Evolutionary conservation across 2,888 invertebrate species (phyloP).

Genomic region (Rhagophthalmus giganteus): DNA sequence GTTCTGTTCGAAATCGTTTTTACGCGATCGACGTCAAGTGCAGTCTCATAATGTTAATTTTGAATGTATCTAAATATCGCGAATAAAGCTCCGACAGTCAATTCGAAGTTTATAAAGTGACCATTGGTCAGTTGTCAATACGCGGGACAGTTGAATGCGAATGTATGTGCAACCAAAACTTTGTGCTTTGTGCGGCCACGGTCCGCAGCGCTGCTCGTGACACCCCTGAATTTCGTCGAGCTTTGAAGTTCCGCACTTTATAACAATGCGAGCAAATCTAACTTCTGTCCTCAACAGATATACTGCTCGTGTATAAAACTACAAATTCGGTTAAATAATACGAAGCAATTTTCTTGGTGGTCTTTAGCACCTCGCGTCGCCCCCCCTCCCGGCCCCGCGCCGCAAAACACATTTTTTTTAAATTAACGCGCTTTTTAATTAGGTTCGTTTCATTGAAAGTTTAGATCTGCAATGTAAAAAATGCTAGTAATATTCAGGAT

Average conservation of each 20-base stretch:
- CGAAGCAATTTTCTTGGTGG: no score
- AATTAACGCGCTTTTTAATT: no score
- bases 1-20: constrained; percentile 7
- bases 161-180: constrained; percentile 48
- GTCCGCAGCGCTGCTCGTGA: constrained; percentile 47
- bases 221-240: constrained; percentile 47
- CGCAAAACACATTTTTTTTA: no score
- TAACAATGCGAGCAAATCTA: constrained; percentile 27
- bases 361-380: no score
- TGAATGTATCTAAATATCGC: constrained; percentile 32
- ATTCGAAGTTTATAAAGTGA: constrained; percentile 53
- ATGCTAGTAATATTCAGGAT: no score
- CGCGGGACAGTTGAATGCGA: constrained; percentile 50
- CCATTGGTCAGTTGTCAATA: constrained; percentile 49
- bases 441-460: no score
- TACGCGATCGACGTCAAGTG: constrained; percentile 26
- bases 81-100: constrained; percentile 49
- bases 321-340: constrained; percentile 2
- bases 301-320: constrained; percentile 7
- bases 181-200: constrained; percentile 48
- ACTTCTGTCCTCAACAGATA: constrained; percentile 30
- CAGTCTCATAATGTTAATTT: constrained; percentile 34
- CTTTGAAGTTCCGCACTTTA: constrained; percentile 43
- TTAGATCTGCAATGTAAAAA: no score
- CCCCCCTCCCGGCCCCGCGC: no score